phyloP scores from a whole-genome alignment of 2,797 vertebrate species.

The Rhinophrynus dorsalis region DNA sequence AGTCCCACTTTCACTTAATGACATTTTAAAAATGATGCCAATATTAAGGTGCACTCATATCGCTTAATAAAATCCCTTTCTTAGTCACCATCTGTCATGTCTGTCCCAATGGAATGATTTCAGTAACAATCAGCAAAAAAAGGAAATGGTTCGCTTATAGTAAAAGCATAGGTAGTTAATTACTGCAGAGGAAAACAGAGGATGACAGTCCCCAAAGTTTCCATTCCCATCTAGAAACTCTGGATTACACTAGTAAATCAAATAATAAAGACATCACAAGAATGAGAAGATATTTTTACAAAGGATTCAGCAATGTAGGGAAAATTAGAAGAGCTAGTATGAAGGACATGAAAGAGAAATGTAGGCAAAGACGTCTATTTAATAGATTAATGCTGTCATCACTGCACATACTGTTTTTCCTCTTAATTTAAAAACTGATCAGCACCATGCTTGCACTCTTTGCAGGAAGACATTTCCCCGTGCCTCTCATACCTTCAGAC shows the following conservation, averaged over 20 bases:
- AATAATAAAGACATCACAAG: neutral
- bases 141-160: neutral
- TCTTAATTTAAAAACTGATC: too few species aligned
- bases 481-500: too few species aligned
- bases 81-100: neutral
- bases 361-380: too few species aligned
- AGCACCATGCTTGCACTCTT: too few species aligned
- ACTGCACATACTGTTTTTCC: too few species aligned
- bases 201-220: neutral
- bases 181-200: conserved; percentile 7
- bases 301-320: neutral
- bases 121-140: conserved; percentile 5
- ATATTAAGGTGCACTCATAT: neutral
- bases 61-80: neutral
- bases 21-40: neutral
- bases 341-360: neutral
- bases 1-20: neutral
- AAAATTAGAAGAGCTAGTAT: neutral
- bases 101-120: neutral
- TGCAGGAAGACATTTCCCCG: too few species aligned
- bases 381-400: neutral
- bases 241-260: neutral
- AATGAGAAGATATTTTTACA: neutral
- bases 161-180: conserved; percentile 6
- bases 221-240: neutral